Base-by-base conservation (phyloP, 1,140 invertebrate species). In the Drosophila prosaltans region DNA sequence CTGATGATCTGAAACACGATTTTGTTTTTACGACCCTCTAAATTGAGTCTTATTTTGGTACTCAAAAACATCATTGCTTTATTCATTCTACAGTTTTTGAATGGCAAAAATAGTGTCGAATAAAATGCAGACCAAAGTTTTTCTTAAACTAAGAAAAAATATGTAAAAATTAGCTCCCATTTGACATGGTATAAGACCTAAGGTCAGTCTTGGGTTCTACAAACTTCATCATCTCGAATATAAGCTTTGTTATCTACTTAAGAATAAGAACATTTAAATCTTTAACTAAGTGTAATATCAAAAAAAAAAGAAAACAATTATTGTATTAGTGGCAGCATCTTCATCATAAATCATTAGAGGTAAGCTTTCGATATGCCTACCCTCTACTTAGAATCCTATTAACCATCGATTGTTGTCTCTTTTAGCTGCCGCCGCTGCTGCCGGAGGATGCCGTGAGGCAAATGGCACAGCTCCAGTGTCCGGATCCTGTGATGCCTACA, bases 401-500 rank as follows among this genome's bases (percentile, higher is more conserved):
- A 83, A 88, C 65, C 67, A 55, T 3, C 59, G 9, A 70, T 48
- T 73, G 60, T 64, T 80, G 51, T 88, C 30, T 74, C 10, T 90
- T 89, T 3, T 78, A 88, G 84, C 78, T 43, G 74, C 80, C 71
- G 75, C 82, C 7, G 83, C 77, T 10, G 39, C 3, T 5, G 70
- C 59, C n/a, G 69, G 55, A n/a, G 68, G 55, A 32, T 91, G 90
- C 48, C 78, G 74, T 1, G 81, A 91, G 67, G 83, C 90, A 0
- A 91, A 91, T 32, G 90, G 90, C n/a, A 91, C 90, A 39, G 96
- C 94, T 78, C 93, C 96, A 0, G 94, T 96, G 2, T 81, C 94
- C 0, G 93, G 93, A 9, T 96, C 96, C 81, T 97, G 97, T 88
- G 97, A 97, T 78, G 94, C 94, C 81, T 94, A 94, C 72, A 93